phyloP scores from a whole-genome alignment of 2,797 vertebrate genomes.

The Neosalanx taihuensis region DNA sequence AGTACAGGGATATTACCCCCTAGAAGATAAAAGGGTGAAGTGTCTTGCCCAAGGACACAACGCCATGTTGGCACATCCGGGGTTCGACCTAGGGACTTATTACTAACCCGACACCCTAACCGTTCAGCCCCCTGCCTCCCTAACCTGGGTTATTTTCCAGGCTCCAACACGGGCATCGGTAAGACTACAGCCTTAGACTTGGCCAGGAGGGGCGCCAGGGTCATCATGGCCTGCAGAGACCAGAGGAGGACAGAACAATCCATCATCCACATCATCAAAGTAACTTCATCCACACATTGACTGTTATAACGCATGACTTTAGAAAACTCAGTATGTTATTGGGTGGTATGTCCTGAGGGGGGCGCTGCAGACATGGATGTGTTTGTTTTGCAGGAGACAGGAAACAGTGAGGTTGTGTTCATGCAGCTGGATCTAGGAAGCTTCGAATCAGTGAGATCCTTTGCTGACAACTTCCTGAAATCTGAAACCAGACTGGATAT shows the following conservation, averaged over 20 bases:
- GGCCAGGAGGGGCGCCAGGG: conserved; percentile 78
- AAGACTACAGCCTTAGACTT: conserved; percentile 81
- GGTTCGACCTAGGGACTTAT: too few relatives aligned
- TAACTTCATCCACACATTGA: conserved; percentile 32
- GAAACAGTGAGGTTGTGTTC: conserved; percentile 76
- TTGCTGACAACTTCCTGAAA: conserved; percentile 75
- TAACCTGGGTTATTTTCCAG: conserved; percentile 50
- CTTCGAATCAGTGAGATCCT: conserved; percentile 75
- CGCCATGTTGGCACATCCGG: too few relatives aligned
- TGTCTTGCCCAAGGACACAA: too few relatives aligned
- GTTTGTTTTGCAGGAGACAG: conserved; percentile 69
- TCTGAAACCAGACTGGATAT: conserved; percentile 82
- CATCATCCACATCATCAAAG: conserved; percentile 75
- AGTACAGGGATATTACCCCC: too few relatives aligned
- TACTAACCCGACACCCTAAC: too few relatives aligned
- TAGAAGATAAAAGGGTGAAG: too few relatives aligned
- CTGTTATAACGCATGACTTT: background rate
- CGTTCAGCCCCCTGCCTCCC: too few relatives aligned
- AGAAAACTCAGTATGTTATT: background rate
- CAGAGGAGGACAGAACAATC: conserved; percentile 71
- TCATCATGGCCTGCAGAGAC: conserved; percentile 82
- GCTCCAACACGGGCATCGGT: conserved; percentile 83
- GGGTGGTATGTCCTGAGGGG: background rate
- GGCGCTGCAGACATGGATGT: background rate
- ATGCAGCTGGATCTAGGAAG: conserved; percentile 83